Conservation (phyloP, 2,113 vertebrate species). For the Malurus alboscapulatus region DNA sequence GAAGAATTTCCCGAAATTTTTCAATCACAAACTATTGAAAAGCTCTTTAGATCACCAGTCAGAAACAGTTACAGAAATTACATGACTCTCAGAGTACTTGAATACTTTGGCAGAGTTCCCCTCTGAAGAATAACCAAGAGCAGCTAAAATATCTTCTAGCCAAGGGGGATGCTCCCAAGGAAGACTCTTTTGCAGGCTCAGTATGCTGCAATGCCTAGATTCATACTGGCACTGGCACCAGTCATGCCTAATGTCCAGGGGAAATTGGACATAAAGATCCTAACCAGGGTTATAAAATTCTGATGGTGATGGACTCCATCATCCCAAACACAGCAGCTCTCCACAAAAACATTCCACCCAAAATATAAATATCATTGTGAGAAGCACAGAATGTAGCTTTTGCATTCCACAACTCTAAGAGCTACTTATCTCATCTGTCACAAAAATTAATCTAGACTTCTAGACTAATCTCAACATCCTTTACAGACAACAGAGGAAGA, state of each 20-base stretch:
- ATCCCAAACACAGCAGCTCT: neutral
- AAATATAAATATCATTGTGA: neutral
- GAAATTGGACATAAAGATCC: neutral
- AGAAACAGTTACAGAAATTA: neutral
- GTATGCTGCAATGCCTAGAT: neutral
- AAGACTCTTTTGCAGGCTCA: neutral
- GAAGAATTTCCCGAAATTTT: neutral
- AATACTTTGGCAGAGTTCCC: neutral
- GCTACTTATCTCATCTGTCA: neutral
- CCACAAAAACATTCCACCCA: neutral
- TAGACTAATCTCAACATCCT: neutral
- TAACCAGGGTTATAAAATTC: neutral
- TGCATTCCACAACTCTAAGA: neutral
- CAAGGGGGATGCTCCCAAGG: neutral
- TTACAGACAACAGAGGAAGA: neutral
- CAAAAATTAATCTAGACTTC: neutral
- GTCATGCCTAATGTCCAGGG: too few relatives aligned
- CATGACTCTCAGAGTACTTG: fast-evolving
- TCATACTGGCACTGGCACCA: neutral
- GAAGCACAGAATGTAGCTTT: neutral
- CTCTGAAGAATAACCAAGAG: neutral
- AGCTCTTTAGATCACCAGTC: neutral
- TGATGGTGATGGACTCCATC: neutral
- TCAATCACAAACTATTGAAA: neutral
- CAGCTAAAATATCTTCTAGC: neutral